A percentile compares a stretch with the other conserved stretches of the same genome.
These are phyloP conservation scores for Oostethus manadensis DNA, from an alignment of 2,113 vertebrate genomes.

Conservation along the genomic window DNA sequence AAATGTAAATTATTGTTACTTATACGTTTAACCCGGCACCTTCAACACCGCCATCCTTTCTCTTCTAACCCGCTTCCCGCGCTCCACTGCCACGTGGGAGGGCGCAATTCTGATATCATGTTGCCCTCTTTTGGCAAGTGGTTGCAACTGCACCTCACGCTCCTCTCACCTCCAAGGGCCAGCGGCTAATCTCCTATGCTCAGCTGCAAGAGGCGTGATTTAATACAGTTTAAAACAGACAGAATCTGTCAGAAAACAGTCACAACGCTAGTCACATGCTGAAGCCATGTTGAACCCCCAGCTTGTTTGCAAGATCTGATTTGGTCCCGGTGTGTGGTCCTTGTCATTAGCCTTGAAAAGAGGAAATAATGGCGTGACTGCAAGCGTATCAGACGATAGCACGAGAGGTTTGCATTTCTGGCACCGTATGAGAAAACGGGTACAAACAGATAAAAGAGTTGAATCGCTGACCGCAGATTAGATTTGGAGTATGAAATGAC, in stretches of 20 bases:
- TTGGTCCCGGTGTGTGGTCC: not conserved
- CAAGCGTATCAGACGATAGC: not conserved
- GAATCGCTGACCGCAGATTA: constrained; percentile 20
- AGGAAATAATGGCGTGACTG: not conserved
- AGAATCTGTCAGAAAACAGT: too few relatives aligned
- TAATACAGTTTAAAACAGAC: too few relatives aligned
- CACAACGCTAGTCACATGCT: too few relatives aligned
- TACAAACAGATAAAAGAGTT: constrained; percentile 13
- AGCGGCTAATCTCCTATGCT: not conserved
- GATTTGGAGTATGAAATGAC: constrained; percentile 30
- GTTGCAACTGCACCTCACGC: constrained; percentile 58
- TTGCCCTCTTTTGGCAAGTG: constrained; percentile 79
- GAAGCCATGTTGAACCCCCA: not conserved
- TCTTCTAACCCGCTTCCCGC: constrained; percentile 1
- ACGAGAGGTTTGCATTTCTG: not conserved
- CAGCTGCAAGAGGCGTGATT: not conserved
- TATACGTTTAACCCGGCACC: constrained; percentile 69
- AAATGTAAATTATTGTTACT: constrained; percentile 75
- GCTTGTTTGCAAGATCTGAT: not conserved
- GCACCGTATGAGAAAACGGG: constrained; percentile 10
- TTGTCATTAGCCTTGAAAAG: not conserved
- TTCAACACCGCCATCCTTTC: constrained; percentile 19
- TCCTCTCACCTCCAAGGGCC: constrained; percentile 24
- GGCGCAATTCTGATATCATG: constrained; percentile 70
- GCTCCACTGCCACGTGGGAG: constrained; percentile 13